Percentiles rank a stretch among this genome's conserved stretches.
Evolutionary conservation across 2,113 vertebrate genomes (phyloP).

Genomic region (Takifugu flavidus): DNA sequence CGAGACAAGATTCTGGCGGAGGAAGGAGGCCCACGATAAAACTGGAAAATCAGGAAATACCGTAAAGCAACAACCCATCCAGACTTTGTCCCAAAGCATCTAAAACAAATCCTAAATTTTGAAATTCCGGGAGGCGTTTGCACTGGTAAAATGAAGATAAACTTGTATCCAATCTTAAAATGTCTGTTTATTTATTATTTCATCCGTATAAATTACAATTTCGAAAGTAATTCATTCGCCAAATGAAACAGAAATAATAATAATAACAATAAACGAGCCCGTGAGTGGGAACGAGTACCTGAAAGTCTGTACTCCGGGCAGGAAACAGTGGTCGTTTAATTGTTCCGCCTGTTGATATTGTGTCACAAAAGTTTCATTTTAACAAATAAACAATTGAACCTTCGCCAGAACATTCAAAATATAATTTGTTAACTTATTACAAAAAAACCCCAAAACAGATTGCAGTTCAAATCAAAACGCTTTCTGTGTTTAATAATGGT

Average conservation of each 20-base stretch:
- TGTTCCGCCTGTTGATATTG: constrained; percentile 40
- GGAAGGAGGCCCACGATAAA: no score
- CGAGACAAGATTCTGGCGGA: no score
- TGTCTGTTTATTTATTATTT: no score
- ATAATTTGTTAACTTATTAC: neutral
- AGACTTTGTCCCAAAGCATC: no score
- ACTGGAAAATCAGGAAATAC: no score
- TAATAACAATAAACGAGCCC: neutral
- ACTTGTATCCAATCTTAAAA: no score
- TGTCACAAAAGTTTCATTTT: constrained; percentile 5
- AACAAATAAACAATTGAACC: neutral
- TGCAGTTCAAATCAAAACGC: no score
- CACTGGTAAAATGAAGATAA: no score
- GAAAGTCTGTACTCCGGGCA: neutral
- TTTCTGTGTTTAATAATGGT: no score
- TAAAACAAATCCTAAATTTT: no score
- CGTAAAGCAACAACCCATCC: no score
- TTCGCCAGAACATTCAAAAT: neutral
- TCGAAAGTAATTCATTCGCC: neutral
- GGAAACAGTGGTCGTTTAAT: neutral
- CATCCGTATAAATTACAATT: neutral
- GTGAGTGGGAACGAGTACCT: neutral
- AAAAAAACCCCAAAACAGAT: neutral
- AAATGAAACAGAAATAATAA: neutral
- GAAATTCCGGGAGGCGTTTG: no score